phyloP scores from a whole-genome alignment of 2,113 vertebrate genomes.

The Tachycineta bicolor region DNA sequence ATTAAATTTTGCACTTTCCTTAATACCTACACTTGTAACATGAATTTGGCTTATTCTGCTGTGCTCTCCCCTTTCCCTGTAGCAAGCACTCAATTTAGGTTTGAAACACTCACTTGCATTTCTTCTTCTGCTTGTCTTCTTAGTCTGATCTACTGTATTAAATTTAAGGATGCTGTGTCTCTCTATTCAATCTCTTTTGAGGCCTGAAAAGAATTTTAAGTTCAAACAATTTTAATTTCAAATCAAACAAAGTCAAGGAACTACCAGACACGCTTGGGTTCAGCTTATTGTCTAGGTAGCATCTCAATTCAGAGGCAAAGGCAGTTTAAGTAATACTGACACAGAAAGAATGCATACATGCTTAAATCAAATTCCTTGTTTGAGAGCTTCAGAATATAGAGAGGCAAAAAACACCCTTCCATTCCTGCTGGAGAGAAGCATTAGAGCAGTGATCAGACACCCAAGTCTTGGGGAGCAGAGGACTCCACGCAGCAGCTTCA shows the following conservation, averaged over 20 bases:
- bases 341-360: neutral
- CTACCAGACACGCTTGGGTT: neutral
- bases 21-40: neutral
- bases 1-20: neutral
- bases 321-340: neutral
- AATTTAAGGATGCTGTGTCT: neutral
- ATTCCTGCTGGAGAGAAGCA: neutral
- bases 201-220: neutral
- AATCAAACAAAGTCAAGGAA: neutral
- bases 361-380: neutral
- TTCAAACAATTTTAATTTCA: neutral
- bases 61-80: neutral
- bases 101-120: neutral
- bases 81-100: neutral
- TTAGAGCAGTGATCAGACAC: neutral
- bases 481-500: neutral
- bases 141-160: neutral
- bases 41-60: neutral
- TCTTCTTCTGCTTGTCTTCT: neutral
- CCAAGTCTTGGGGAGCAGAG: accelerated
- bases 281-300: neutral
- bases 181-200: neutral
- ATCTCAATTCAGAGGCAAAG: neutral
- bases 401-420: neutral
- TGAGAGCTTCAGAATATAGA: neutral